Evolutionary conservation across 2,797 vertebrate species (phyloP).

Genomic region (Pangasius krempfi): DNA sequence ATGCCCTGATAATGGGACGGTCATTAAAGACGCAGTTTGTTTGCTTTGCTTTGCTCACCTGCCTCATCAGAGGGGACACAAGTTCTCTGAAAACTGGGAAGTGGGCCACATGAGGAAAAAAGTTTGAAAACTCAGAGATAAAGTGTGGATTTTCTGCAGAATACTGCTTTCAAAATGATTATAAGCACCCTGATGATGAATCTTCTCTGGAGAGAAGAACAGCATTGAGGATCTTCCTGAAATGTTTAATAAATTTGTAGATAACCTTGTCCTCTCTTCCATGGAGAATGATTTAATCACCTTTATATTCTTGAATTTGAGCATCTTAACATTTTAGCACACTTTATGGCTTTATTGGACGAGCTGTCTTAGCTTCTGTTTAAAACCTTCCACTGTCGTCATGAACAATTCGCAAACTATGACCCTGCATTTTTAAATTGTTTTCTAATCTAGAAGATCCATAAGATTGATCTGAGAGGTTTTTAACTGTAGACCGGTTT

Average conservation of each 20-base stretch:
- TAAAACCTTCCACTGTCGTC: background rate
- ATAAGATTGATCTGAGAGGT: background rate
- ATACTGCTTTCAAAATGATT: background rate
- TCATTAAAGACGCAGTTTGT: slow-evolving; percentile 1
- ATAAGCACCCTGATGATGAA: background rate
- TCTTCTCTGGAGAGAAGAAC: background rate
- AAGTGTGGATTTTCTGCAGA: background rate
- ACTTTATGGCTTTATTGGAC: background rate
- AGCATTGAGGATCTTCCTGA: background rate
- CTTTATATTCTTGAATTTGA: background rate
- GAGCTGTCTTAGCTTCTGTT: background rate
- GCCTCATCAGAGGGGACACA: background rate
- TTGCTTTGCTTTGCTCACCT: background rate
- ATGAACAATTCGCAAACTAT: too few relatives aligned
- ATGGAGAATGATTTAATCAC: background rate
- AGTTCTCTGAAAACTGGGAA: slow-evolving; percentile 4
- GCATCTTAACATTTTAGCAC: background rate
- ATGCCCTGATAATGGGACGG: background rate
- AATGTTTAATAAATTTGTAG: background rate
- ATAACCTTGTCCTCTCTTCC: background rate
- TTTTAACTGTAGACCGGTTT: background rate
- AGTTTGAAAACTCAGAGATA: background rate
- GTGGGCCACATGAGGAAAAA: background rate
- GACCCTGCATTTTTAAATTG: background rate
- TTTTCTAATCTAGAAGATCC: background rate